Conservation (phyloP, 2,113 vertebrate species). For the Hippocampus mohnikei region DNA sequence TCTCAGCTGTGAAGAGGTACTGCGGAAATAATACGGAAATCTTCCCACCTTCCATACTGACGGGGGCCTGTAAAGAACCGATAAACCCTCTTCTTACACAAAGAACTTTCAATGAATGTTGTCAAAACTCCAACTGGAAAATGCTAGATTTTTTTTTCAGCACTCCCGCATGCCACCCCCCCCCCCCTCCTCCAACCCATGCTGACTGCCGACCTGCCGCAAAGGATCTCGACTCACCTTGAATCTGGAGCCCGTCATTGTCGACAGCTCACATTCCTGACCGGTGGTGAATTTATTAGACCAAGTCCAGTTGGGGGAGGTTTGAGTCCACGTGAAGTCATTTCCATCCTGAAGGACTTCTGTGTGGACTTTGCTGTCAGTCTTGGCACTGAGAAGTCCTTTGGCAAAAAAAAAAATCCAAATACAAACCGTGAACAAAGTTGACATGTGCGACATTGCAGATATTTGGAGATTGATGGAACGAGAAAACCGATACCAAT, state of each 20-base stretch:
- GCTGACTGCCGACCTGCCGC: neutral
- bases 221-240: constrained; percentile 68
- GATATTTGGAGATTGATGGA: neutral
- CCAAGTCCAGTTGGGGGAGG: constrained; percentile 68
- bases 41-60: constrained; percentile 74
- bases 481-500: constrained; percentile 52
- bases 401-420: constrained; percentile 9
- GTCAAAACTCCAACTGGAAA: neutral
- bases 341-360: constrained; percentile 82
- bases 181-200: neutral
- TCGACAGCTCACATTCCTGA: constrained; percentile 78
- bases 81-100: neutral
- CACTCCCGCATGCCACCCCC: neutral
- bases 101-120: neutral
- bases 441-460: neutral
- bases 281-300: constrained; percentile 78
- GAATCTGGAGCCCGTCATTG: constrained; percentile 77
- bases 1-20: constrained; percentile 78
- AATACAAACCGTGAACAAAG: neutral
- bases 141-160: neutral
- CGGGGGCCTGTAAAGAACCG: constrained; percentile 64
- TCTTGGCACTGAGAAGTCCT: constrained; percentile 78
- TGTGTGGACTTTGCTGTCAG: constrained; percentile 77
- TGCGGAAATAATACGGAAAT: constrained; percentile 77
- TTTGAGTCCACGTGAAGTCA: constrained; percentile 80